Evolutionary conservation across 2,888 invertebrate genomes (phyloP).

Genomic region (Papilio protenor): DNA sequence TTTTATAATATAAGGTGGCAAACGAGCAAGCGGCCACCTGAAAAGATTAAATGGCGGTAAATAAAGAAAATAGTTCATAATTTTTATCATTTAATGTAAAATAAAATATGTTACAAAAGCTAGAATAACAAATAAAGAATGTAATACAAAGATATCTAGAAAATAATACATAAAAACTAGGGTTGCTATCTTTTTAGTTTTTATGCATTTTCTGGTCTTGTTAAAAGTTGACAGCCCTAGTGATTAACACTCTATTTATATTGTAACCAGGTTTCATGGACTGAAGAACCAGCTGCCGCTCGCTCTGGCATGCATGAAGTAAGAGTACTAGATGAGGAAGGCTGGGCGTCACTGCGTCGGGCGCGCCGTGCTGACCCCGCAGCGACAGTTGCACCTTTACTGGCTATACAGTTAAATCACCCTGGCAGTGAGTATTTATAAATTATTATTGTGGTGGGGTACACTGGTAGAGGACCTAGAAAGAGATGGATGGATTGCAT

Average conservation of each 20-base stretch:
- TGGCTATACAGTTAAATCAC: slow-evolving; percentile 87
- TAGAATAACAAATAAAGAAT: background rate
- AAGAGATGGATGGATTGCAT: no score
- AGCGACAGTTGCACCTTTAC: slow-evolving; percentile 86
- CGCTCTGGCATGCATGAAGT: slow-evolving; percentile 92
- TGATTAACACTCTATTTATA: background rate
- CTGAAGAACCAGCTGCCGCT: slow-evolving; percentile 93
- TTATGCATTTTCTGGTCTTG: background rate
- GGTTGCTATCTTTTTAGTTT: background rate
- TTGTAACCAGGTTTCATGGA: slow-evolving; percentile 92
- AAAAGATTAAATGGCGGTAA: background rate
- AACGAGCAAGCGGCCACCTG: no score
- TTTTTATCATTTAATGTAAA: no score
- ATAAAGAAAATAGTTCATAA: background rate
- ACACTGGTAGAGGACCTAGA: no score
- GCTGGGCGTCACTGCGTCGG: slow-evolving; percentile 93
- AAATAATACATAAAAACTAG: background rate
- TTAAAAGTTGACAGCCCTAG: background rate
- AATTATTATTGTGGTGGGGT: background rate
- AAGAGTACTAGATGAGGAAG: slow-evolving; percentile 95
- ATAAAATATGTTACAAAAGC: background rate
- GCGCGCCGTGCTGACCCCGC: slow-evolving; percentile 90
- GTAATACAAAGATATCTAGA: background rate
- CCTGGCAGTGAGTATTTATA: slow-evolving; percentile 73
- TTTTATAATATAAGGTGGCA: no score